phyloP scores from a whole-genome alignment of 2,888 invertebrate genomes.

The Gonocerus acuteangulatus region DNA sequence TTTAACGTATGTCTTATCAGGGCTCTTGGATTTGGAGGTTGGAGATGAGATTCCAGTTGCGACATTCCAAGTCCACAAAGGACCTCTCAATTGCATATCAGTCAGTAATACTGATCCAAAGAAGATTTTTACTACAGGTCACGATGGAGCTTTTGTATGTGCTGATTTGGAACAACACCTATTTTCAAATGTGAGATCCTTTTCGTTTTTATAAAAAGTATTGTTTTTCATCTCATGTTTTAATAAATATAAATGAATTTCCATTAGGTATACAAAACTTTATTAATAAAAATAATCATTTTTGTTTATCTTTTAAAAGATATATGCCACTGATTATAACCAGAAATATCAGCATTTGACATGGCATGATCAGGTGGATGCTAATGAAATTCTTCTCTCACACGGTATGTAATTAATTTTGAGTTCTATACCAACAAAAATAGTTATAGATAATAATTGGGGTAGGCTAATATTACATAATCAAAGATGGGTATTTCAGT shows the following conservation, averaged over 20 bases:
- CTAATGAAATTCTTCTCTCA: constrained; percentile 42
- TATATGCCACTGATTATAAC: constrained; percentile 41
- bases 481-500: no score
- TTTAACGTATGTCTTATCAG: constrained; percentile 32
- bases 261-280: no score
- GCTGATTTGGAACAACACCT: constrained; percentile 42
- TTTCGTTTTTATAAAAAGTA: no score
- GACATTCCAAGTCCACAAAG: constrained; percentile 21
- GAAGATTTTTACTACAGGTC: constrained; percentile 41
- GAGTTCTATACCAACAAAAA: no score
- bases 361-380: constrained; percentile 40
- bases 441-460: no score
- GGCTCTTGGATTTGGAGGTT: constrained; percentile 37
- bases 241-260: no score
- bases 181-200: constrained; percentile 43
- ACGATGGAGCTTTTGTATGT: constrained; percentile 44
- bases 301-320: constrained; percentile 37
- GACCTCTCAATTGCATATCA: constrained; percentile 38
- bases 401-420: constrained; percentile 41
- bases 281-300: no score
- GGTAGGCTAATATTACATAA: no score
- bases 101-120: constrained; percentile 40
- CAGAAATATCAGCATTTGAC: constrained; percentile 37
- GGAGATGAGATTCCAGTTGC: neutral
- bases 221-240: no score